Evolutionary conservation across 30 jellyfish, hydroid and myxozoan genomes (phyloP), one percentile per base, ranked within the genome.

Genomic region (Rhopilema esculentum): DNA sequence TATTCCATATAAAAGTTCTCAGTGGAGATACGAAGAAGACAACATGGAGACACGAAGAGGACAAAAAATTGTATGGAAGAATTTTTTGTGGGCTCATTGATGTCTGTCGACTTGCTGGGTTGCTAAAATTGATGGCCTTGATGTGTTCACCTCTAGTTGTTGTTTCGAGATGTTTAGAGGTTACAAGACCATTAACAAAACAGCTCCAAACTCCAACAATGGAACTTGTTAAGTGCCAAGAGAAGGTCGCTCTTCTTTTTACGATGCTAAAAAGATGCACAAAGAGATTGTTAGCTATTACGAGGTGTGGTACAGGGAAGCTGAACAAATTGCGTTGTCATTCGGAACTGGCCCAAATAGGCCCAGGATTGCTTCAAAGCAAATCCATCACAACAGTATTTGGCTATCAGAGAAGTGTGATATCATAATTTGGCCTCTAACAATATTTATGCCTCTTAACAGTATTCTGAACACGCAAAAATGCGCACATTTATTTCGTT

Each of bases 121-220:
- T 9, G 83, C 68, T 6, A 27, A 68, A 9, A 72, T 72, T 9
- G 83, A 72, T 72, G 68, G 83, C 22, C 79, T 84, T 17, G 73
- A 18, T 8, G 80, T 72, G 8, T 68, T 72, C 33, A 53, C 1
- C 71, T 31, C 90, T 85, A 27, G 49, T 51, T 1, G 48, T 67
- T 40, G 76, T 83, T 15, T 75, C 86, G 27, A 91, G 85, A 49
- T 40, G 62, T 25, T 73, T 86, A 30, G 85, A 86, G 53, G 63
- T 66, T 31, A 66, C 95, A 0, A 20, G 90, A 19, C 85, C 95
- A n/a, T 73, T 86, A 6, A 75, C 85, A 24, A 75, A 75, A 50
- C 85, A 75, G 51, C 72, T 75, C 72, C 85, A 75, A 27, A 21
- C 77, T 22, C 25, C 91, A 20, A 24, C 91, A 17, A 6, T 49